These are phyloP conservation scores for Apocrypta bakeri DNA, from an alignment of 1,140 invertebrate genomes.

Conservation along the genomic window DNA sequence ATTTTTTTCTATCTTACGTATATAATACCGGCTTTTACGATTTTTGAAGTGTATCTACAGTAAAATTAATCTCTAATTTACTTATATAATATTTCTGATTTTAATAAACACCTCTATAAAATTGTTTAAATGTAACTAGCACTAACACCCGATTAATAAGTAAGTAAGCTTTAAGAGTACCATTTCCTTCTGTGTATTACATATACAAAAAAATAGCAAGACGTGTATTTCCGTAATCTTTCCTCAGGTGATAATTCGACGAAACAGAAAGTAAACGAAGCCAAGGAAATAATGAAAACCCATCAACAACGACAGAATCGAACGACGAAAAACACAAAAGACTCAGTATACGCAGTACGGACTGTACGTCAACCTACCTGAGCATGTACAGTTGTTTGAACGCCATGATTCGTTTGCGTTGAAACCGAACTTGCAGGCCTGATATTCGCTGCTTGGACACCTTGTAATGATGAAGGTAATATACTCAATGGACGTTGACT, in stretches of 20 bases:
- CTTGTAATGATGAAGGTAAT: slow-evolving; percentile 77
- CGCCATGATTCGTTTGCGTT: slow-evolving; percentile 83
- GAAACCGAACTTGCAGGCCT: slow-evolving; percentile 85
- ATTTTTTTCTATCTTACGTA: too few relatives aligned
- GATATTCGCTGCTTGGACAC: slow-evolving; percentile 75
- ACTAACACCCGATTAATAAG: too few relatives aligned
- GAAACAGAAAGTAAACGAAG: slow-evolving; percentile 23
- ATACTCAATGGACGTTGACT: slow-evolving; percentile 79
- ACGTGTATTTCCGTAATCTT: background rate
- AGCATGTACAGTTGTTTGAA: slow-evolving; percentile 75
- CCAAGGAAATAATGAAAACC: slow-evolving; percentile 38
- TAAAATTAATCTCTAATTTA: too few relatives aligned
- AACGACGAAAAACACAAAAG: slow-evolving; percentile 34
- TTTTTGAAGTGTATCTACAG: too few relatives aligned
- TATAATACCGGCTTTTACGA: too few relatives aligned
- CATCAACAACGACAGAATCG: slow-evolving; percentile 21
- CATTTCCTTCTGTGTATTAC: too few relatives aligned
- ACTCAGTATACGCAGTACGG: background rate
- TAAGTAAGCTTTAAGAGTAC: too few relatives aligned
- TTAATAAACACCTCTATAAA: too few relatives aligned
- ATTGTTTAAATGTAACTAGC: too few relatives aligned
- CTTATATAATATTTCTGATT: too few relatives aligned
- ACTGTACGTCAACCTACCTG: slow-evolving; percentile 26
- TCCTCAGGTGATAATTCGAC: background rate
- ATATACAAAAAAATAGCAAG: too few relatives aligned